Conservation (phyloP, 2,113 vertebrate genomes). For the Silurus asotus region DNA sequence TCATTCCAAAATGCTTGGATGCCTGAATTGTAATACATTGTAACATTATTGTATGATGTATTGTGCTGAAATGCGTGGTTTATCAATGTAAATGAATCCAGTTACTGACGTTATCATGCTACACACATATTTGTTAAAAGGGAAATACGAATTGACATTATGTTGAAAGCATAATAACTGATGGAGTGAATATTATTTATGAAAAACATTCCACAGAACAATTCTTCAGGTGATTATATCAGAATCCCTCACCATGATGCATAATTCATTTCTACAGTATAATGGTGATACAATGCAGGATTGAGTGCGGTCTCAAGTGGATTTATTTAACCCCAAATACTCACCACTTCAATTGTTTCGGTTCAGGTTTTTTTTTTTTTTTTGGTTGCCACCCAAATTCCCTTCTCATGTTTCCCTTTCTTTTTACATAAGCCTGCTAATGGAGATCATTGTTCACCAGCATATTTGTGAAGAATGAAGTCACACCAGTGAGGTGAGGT, state of each 20-base stretch:
- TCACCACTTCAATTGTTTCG: conserved; percentile 20
- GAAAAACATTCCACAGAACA: background rate
- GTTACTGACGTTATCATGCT: background rate
- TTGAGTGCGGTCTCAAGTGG: background rate
- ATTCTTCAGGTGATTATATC: background rate
- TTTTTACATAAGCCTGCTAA: conserved; percentile 12
- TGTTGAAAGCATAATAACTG: background rate
- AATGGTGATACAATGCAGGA: conserved; percentile 7
- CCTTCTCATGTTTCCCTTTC: conserved; percentile 30
- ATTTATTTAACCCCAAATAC: background rate
- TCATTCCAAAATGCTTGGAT: background rate
- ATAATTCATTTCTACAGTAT: background rate
- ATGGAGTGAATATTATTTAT: background rate
- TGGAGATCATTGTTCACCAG: conserved; percentile 14
- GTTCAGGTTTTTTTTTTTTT: background rate
- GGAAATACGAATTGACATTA: background rate
- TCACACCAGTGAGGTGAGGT: conserved; percentile 1
- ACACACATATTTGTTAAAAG: background rate
- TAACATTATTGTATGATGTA: background rate
- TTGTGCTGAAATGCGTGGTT: background rate
- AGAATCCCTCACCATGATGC: conserved; percentile 2
- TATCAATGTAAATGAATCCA: background rate
- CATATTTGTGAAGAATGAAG: conserved; percentile 33
- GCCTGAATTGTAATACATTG: background rate
- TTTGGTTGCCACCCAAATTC: conserved; percentile 14